Evolutionary conservation across 2,113 vertebrate species (phyloP), one percentile per base, ranked within the genome.

Genomic region (Aplodontia rufa): DNA sequence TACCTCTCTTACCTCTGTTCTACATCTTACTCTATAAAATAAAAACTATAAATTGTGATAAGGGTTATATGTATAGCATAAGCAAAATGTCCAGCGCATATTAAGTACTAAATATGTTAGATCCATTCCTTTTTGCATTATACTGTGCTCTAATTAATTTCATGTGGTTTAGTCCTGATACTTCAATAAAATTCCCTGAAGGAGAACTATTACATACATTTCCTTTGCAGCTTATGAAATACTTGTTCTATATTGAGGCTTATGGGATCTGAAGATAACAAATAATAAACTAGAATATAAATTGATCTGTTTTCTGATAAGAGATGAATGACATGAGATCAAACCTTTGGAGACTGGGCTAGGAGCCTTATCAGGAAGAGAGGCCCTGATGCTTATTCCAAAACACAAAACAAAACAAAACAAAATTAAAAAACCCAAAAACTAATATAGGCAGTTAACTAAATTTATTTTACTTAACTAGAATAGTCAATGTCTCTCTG

Each of bases 311-410:
- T 81, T 47, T 32, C 49, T 47, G 49, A 55, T 69, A 82, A 26
- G 32, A n/a, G 32, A 26, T 26, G 35, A n/a, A 32, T 24, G 20
- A 66, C 26, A 9, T 7, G 2, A 14, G 30, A 19, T 49, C 37
- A 13, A 30, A 28, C 47, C 68, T 32, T 12, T 26, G 87, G 60
- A 26, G 8, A 6, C 49, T 13, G 16, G 17, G n/a, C 12, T 19
- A 9, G 7, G 42, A 58, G 40, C 28, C 82, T 37, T 49, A 5
- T 1, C 1, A 30, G 8, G 35, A 58, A 24, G 19, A 28, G 30
- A 45, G 6, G 5, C 8, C 24, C 53, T 17, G 5, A 1, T 4
- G 51, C 19, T 40, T 8, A 11, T 0, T 51, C 3, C 28, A n/a
- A n/a, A n/a, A n/a, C n/a, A n/a, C n/a, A n/a, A n/a, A n/a, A n/a